Base-by-base conservation (phyloP, 1,140 invertebrate species). In the Leptopilina clavipes region DNA sequence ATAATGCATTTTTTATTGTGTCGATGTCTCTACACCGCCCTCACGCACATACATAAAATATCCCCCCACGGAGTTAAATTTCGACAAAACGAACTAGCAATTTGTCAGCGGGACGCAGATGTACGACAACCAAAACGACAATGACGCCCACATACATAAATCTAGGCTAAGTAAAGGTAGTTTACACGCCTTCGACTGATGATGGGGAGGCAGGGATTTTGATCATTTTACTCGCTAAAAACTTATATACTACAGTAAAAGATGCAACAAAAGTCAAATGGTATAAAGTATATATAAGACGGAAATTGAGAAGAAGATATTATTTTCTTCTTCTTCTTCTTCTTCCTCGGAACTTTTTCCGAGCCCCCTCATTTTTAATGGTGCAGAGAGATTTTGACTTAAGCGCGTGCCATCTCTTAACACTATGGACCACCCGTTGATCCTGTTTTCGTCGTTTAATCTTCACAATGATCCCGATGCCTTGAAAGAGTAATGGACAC, bases 361-460 rank as follows among this genome's bases (percentile, higher is more conserved):
- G n/a, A 56, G 6, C 10, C 72, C n/a, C 31, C 25, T 59, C 52
- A 22, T 10, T 45, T n/a, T 12, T 52, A 5, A 52, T n/a, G 48
- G 48, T 52, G 48, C n/a, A n/a, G n/a, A n/a, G n/a, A 52, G n/a
- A 17, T 52, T 52, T 17, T 52, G 17, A 52, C 48, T 52, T 65
- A 22, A 22, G 70, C 75, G 75, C 75, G 75, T 76, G 75, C 75
- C 76, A 9, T 52, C 70, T 65, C n/a, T 25, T 37, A 31, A 37
- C 52, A 45, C 31, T 40, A 40, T 76, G 71, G 82, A 76, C 84
- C 85, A 83, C 86, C 83, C 82, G 81, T 79, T 81, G 81, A 17
- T 79, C 48, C 22, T 86, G 85, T 87, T 87, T 87, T 85, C 59
- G 77, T 81, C 74, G 76, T 86, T 86, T 85, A 83, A 65, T n/a